Evolutionary conservation across 2,113 vertebrate genomes (phyloP).

Genomic region (Phainopepla nitens): DNA sequence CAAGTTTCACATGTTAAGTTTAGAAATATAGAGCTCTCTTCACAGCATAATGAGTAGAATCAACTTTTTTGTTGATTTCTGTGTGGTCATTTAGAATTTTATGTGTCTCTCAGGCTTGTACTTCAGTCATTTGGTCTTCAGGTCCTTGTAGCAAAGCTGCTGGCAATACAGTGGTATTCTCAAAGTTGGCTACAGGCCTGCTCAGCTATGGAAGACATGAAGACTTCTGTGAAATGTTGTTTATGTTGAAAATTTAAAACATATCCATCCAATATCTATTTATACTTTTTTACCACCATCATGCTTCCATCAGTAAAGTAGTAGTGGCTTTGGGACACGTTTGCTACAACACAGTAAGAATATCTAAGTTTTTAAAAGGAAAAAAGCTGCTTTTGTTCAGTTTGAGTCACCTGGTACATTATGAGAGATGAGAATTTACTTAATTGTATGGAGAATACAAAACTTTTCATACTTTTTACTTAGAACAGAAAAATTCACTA

Average conservation of each 20-base stretch:
- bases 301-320: not conserved
- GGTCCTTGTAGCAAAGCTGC: not conserved
- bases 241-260: not conserved
- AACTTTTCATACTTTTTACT: not conserved
- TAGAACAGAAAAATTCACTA: not conserved
- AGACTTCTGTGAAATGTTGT: not conserved
- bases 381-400: not conserved
- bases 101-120: not conserved
- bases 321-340: not conserved
- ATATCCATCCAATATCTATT: not conserved
- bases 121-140: not conserved
- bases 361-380: not conserved
- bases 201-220: not conserved
- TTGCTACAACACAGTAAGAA: not conserved
- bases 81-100: not conserved
- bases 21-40: conserved; percentile 9
- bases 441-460: not conserved
- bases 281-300: not conserved
- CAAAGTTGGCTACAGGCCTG: not conserved
- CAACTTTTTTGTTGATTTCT: not conserved
- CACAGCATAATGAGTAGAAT: not conserved
- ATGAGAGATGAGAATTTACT: not conserved
- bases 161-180: not conserved
- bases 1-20: not conserved
- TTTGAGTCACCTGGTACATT: not conserved